Percentiles rank a stretch among this genome's conserved stretches.
Conservation (phyloP, 2,113 vertebrate genomes). For the Protobothrops flavoviridis region DNA sequence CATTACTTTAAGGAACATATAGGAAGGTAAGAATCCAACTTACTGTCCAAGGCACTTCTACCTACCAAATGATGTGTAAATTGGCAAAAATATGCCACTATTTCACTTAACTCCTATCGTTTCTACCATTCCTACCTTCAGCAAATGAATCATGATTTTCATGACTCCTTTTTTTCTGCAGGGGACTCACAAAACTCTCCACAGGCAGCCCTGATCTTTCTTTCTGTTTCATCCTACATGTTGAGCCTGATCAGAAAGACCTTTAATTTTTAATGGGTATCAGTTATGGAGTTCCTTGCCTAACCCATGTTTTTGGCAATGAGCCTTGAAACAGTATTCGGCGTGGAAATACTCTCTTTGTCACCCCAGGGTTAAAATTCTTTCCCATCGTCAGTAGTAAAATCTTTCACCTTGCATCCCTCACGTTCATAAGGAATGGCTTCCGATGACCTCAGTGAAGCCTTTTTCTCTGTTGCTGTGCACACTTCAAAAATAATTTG, state of each 20-base stretch:
- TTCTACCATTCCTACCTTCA: not conserved
- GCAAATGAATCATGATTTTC: not conserved
- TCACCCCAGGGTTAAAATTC: not conserved
- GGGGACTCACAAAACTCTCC: not conserved
- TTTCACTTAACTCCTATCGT: not conserved
- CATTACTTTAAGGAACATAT: not conserved
- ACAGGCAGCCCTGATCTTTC: not conserved
- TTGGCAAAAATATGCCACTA: not conserved
- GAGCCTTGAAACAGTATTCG: not conserved
- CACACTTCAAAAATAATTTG: not conserved
- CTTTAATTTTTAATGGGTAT: slow-evolving; percentile 13
- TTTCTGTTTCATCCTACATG: not conserved
- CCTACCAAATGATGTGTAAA: not conserved
- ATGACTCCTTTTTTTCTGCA: not conserved
- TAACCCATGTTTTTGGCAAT: not conserved
- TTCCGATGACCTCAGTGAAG: not conserved
- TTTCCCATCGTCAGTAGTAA: not conserved
- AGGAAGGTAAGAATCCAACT: not conserved
- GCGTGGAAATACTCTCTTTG: not conserved
- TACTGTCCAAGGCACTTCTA: not conserved
- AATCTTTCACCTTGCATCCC: too few species aligned
- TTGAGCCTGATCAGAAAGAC: slow-evolving; percentile 16
- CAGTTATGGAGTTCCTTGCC: not conserved
- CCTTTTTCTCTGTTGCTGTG: not conserved
- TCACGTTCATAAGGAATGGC: not conserved